Conservation (phyloP, 2,113 vertebrate genomes). For the Lamprotornis superbus region DNA sequence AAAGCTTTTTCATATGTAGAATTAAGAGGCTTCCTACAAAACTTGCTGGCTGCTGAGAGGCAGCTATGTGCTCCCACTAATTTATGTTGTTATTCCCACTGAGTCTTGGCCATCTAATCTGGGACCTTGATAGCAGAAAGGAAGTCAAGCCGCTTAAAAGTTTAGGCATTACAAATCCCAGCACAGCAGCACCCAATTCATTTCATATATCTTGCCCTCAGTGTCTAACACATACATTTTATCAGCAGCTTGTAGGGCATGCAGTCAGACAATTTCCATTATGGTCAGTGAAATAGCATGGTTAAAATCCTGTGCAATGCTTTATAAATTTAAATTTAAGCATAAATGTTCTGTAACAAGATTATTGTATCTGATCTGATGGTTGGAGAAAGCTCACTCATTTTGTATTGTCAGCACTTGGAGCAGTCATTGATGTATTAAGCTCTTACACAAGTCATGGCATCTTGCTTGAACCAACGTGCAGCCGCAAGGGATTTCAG, state of each 20-base stretch:
- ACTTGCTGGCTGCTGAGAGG: not conserved
- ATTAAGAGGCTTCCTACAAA: not conserved
- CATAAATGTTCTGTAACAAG: constrained; percentile 68
- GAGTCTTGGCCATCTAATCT: constrained; percentile 4
- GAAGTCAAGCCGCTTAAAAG: constrained; percentile 44
- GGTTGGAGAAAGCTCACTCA: constrained; percentile 43
- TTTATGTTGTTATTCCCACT: constrained; percentile 15
- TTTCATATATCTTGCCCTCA: constrained; percentile 51
- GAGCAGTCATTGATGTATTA: constrained; percentile 61
- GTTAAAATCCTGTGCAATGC: constrained; percentile 60
- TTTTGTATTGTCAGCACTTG: constrained; percentile 59
- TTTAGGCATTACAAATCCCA: constrained; percentile 48
- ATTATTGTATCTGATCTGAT: constrained; percentile 59
- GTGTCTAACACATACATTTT: constrained; percentile 35
- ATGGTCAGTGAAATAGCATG: constrained; percentile 54
- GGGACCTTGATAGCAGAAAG: constrained; percentile 21
- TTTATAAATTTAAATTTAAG: constrained; percentile 68
- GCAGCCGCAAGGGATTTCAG: constrained; percentile 17
- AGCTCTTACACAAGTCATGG: constrained; percentile 54
- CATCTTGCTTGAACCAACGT: constrained; percentile 44
- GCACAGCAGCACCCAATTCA: constrained; percentile 9
- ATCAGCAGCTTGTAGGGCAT: constrained; percentile 55
- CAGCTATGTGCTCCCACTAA: not conserved
- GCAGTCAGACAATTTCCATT: constrained; percentile 59
- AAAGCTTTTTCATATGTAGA: not conserved